phyloP scores from a whole-genome alignment of 2,888 invertebrate genomes.

The Ormyrus thymus region DNA sequence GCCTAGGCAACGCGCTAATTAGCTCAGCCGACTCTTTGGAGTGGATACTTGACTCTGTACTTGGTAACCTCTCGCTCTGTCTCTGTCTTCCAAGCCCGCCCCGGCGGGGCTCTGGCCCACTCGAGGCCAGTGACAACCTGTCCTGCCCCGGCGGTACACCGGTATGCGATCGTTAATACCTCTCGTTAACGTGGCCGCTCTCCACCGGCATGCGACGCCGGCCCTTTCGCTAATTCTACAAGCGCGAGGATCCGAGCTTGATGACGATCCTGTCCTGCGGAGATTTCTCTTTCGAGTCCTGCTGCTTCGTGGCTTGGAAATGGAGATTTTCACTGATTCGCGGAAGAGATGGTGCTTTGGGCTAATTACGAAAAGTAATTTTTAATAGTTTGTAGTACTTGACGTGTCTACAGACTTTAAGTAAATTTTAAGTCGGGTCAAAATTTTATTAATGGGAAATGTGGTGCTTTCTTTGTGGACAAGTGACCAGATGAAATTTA shows the following conservation, averaged over 20 bases:
- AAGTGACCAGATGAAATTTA: neutral
- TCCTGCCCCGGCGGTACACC: constrained; percentile 37
- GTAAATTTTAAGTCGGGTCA: too few relatives aligned
- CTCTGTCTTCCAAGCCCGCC: constrained; percentile 43
- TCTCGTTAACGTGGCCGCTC: constrained; percentile 45
- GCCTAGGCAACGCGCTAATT: constrained; percentile 74
- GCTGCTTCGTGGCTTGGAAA: too few relatives aligned
- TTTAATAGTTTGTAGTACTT: too few relatives aligned
- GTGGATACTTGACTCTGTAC: constrained; percentile 73
- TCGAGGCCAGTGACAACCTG: constrained; percentile 60
- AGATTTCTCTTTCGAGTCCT: too few relatives aligned
- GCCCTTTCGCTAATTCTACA: neutral
- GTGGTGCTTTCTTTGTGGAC: too few relatives aligned
- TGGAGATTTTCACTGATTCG: too few relatives aligned
- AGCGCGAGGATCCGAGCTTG: too few relatives aligned
- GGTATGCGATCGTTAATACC: constrained; percentile 53
- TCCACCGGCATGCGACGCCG: constrained; percentile 19
- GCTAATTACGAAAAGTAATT: too few relatives aligned
- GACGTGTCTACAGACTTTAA: too few relatives aligned
- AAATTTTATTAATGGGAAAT: too few relatives aligned
- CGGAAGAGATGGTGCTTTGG: too few relatives aligned
- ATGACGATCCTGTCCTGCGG: too few relatives aligned
- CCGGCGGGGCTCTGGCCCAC: constrained; percentile 41
- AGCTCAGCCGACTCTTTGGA: constrained; percentile 74
- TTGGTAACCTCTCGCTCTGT: constrained; percentile 60